Conservation (phyloP, 2,113 vertebrate genomes). For the Albula goreensis region DNA sequence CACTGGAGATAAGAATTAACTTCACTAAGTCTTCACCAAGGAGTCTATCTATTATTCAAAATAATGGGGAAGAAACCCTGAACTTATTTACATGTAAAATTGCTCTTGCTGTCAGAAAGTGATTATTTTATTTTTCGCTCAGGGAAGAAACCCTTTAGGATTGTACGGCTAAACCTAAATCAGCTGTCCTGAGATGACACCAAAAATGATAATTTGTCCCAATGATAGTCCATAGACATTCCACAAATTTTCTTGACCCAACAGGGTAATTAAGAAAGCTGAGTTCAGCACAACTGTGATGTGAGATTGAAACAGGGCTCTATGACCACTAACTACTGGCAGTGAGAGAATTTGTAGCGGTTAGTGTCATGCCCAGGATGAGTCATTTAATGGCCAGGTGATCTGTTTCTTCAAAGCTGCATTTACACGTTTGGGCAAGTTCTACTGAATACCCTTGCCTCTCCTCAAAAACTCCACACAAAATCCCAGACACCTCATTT, state of each 20-base stretch:
- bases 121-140: background rate
- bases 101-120: background rate
- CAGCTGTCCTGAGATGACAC: too few species aligned
- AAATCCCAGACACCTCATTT: background rate
- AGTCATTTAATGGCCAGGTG: constrained; percentile 21
- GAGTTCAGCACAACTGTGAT: constrained; percentile 1
- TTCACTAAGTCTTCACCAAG: background rate
- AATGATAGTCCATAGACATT: background rate
- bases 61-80: background rate
- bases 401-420: background rate
- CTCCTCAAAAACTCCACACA: background rate
- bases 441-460: background rate
- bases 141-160: background rate
- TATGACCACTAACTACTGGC: background rate
- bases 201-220: background rate
- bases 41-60: too few species aligned
- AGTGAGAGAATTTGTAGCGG: background rate
- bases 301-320: constrained; percentile 26
- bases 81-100: background rate
- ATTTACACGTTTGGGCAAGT: background rate
- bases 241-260: background rate
- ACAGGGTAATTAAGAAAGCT: background rate
- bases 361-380: constrained; percentile 8
- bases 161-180: background rate
- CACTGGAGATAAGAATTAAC: too few species aligned